These are phyloP conservation scores for Phalacrocorax pelagicus DNA, from an alignment of 2,113 vertebrate genomes.

Conservation along the genomic window DNA sequence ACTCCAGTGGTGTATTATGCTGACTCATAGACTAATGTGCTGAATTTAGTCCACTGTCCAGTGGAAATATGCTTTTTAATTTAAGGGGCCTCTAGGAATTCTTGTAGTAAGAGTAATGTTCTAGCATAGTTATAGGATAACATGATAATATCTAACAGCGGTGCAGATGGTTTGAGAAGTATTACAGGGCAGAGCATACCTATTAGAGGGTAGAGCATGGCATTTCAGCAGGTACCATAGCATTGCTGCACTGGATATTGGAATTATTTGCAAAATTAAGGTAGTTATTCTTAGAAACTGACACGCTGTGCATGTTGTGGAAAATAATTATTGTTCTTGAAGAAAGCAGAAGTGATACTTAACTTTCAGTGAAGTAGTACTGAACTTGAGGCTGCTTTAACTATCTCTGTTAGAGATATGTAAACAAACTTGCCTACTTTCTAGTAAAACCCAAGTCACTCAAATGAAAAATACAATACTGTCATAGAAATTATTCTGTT, in stretches of 20 bases:
- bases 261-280: not conserved
- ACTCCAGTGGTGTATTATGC: not conserved
- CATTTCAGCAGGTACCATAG: not conserved
- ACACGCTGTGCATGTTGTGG: not conserved
- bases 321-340: not conserved
- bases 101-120: not conserved
- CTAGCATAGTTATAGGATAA: not conserved
- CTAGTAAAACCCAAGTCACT: not conserved
- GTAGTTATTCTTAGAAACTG: not conserved
- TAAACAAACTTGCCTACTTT: conserved; percentile 12
- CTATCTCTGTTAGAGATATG: not conserved
- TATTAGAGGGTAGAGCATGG: not conserved
- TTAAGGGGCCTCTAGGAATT: not conserved
- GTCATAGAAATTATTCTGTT: not conserved
- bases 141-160: not conserved
- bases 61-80: not conserved
- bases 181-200: not conserved
- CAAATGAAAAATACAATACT: not conserved
- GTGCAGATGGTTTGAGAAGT: not conserved
- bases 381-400: not conserved
- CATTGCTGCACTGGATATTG: not conserved
- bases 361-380: not conserved
- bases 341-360: conserved; percentile 55
- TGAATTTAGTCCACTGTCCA: not conserved
- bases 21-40: not conserved